Conservation (phyloP, 1,140 invertebrate species). For the Cephus cinctus region DNA sequence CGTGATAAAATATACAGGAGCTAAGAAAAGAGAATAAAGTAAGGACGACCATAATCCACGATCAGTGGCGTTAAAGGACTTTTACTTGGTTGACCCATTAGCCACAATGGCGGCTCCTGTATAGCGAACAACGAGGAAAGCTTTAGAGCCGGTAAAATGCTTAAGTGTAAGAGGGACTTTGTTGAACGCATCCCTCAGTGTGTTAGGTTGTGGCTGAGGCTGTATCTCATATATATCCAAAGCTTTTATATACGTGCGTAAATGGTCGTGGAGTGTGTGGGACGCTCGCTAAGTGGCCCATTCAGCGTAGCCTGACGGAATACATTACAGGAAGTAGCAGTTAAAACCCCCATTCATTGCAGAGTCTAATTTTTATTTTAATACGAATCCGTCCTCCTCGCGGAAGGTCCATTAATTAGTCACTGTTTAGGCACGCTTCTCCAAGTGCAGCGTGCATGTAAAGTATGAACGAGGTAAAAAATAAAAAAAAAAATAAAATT, state of each 20-base stretch:
- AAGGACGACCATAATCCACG: no score
- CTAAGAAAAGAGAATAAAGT: no score
- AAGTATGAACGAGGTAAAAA: background rate
- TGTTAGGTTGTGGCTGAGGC: no score
- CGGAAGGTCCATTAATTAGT: no score
- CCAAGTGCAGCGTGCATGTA: no score
- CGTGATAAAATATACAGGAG: no score
- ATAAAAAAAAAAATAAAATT: no score
- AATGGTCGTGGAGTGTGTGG: slow-evolving; percentile 7
- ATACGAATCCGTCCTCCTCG: no score
- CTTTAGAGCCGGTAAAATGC: slow-evolving; percentile 24
- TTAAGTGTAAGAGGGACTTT: slow-evolving; percentile 23
- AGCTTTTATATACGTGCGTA: no score
- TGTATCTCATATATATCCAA: no score
- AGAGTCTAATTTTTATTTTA: slow-evolving; percentile 11
- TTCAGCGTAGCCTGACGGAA: slow-evolving; percentile 24
- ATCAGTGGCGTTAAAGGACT: no score
- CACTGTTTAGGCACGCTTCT: background rate
- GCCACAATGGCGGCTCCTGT: slow-evolving; percentile 1
- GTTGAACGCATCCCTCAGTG: no score
- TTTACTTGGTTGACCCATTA: slow-evolving; percentile 28
- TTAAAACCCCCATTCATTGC: slow-evolving; percentile 32
- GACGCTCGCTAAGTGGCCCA: slow-evolving; percentile 39
- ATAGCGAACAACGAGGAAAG: slow-evolving; percentile 5
- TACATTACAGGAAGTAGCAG: slow-evolving; percentile 39